Evolutionary conservation across 2,113 vertebrate species (phyloP).

Genomic region (Clarias macrocephalus): DNA sequence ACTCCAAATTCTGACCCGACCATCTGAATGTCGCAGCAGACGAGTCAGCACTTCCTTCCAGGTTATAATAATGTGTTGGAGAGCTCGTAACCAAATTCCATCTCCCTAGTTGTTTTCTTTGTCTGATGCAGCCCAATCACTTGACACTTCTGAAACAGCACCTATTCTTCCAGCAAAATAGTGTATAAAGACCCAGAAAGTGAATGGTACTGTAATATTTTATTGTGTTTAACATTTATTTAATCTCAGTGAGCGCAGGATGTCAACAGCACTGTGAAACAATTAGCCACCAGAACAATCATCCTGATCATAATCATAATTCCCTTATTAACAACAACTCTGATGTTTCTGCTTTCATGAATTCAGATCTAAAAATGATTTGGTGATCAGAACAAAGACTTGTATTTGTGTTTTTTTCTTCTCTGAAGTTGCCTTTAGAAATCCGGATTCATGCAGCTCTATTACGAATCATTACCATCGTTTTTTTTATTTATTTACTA

Average conservation of each 20-base stretch:
- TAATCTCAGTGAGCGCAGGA: not conserved
- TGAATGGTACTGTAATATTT: not conserved
- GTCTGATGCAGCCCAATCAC: too few relatives aligned
- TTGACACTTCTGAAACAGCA: too few relatives aligned
- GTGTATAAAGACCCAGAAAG: not conserved
- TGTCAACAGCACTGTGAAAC: not conserved
- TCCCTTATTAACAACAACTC: not conserved
- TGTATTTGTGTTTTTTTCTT: not conserved
- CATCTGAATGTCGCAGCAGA: too few relatives aligned
- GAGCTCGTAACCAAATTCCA: too few relatives aligned
- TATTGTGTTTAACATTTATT: not conserved
- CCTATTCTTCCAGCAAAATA: too few relatives aligned
- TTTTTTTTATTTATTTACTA: not conserved
- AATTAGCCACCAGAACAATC: not conserved
- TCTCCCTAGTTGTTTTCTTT: too few relatives aligned
- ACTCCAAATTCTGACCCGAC: too few relatives aligned
- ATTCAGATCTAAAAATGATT: not conserved
- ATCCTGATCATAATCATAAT: not conserved
- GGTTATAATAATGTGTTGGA: too few relatives aligned
- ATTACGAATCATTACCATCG: not conserved
- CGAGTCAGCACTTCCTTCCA: too few relatives aligned
- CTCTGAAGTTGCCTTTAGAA: too few relatives aligned
- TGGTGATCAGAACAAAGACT: not conserved
- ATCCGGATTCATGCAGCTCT: not conserved
- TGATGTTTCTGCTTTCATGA: too few relatives aligned